Evolutionary conservation across 2,113 vertebrate species (phyloP), one percentile per base, ranked within the genome.

Genomic region (Hemichromis elongatus): DNA sequence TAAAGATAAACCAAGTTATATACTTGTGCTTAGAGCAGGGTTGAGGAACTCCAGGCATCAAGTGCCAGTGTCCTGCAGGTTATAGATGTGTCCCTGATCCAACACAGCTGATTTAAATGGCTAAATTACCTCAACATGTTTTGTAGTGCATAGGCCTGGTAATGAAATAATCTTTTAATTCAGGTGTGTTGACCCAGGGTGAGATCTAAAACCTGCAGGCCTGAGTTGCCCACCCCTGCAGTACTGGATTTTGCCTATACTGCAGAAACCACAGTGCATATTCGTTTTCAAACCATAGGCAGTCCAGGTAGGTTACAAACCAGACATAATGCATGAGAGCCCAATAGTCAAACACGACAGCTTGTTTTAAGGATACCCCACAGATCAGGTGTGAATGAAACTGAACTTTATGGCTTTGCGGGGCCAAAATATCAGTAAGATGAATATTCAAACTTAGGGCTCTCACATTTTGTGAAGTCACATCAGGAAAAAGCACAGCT

Each of bases 41-140:
- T 14, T 30, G 56, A 8, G 11, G 56, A 59, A 18, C 14, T 30
- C 26, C 26, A 59, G 56, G 5, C 14, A 26, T 30, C 28, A 28
- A 28, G 28, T 3, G 28, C 3, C 28, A 4, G 28, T 28, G 14
- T 57, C 4, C 56, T 57, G 56, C 56, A 57, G 26, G 26, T 5
- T 30, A 28, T 57, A 30, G 4, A 57, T 57, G 26, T 0, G 0
- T 10, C 56, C 56, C 18, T 59, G 5, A 59, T 4, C 56, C 28
- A 30, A 2, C 14, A 59, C 8, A 59, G 56, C 0, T 2, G 56
- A 30, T 30, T 59, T 4, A 30, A 30, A 30, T 18, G 26, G 26
- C 56, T 8, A 59, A 6, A 30, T 9, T 18, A 3, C 14, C 13
- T 28, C 13, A 59, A 1, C 26, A 59, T 0, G 14, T 59, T 14